A percentile compares a stretch with the other conserved stretches of the same genome.
These are phyloP conservation scores for Andrena marginata DNA, from an alignment of 2,888 invertebrate genomes.

Conservation along the genomic window DNA sequence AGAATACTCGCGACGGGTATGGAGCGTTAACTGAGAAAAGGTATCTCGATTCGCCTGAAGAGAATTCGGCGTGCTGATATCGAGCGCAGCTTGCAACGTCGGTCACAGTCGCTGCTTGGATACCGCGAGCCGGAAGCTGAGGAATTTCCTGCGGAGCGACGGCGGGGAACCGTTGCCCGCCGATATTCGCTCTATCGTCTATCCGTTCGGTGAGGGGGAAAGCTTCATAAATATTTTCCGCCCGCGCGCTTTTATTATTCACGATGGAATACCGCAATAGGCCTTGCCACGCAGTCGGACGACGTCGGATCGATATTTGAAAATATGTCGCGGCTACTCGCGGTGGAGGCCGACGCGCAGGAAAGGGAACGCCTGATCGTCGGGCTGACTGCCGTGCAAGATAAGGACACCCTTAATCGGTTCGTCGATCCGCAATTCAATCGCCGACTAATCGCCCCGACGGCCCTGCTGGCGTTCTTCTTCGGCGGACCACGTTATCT, in stretches of 20 bases:
- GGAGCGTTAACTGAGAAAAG: constrained; percentile 22
- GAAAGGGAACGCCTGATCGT: constrained; percentile 68
- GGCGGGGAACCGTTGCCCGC: constrained; percentile 44
- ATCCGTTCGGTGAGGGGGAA: constrained; percentile 65
- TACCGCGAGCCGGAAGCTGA: constrained; percentile 53
- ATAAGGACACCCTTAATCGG: constrained; percentile 62
- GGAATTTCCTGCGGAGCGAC: constrained; percentile 5
- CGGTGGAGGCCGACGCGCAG: constrained; percentile 62
- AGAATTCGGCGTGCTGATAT: constrained; percentile 66
- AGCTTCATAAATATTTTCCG: constrained; percentile 32
- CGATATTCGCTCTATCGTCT: constrained; percentile 68
- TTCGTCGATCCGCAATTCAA: constrained; percentile 31
- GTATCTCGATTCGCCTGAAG: constrained; percentile 50
- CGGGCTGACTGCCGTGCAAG: constrained; percentile 62
- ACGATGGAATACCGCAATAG: constrained; percentile 17
- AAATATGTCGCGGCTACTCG: constrained; percentile 62
- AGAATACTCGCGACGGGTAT: too few relatives aligned
- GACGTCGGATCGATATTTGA: constrained; percentile 52
- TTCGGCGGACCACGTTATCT: neutral
- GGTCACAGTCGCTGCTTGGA: constrained; percentile 66
- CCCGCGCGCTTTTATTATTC: constrained; percentile 31
- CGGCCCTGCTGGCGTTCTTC: too few relatives aligned
- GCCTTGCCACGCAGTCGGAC: constrained; percentile 24
- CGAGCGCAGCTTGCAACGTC: constrained; percentile 69
- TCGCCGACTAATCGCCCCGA: constrained; percentile 17